Base-by-base conservation (phyloP, 2,797 vertebrate species). In the Gymnodraco acuticeps region DNA sequence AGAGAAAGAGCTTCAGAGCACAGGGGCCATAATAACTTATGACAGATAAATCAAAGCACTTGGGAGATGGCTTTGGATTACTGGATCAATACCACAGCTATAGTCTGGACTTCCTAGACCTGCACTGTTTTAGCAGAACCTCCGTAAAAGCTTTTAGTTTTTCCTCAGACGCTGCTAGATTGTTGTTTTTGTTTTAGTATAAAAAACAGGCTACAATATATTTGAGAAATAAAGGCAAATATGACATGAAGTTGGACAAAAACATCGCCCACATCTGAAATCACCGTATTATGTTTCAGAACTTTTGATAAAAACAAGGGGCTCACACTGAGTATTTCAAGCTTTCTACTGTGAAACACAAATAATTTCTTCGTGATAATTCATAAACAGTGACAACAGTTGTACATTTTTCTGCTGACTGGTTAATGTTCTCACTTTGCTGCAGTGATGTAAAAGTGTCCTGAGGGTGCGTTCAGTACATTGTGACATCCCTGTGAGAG, bases 1-100 rank as follows among this genome's bases (percentile, higher is more conserved):
- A 84, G 73, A 80, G 65, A 86, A 85, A 85, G 75, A 80, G 82
- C 88, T 86, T 90, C 85, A 82, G 76, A 86, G 78, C 78, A 73
- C 75, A 85, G 60, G 48, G 83, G 83, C 85, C 79, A 81, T 92
- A 90, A 93, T 92, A 78, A 88, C 91, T 93, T 89, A 89, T 93
- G 94, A 93, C 92, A 91, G 88, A 94, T 87, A 91, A 93, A 93
- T 92, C 90, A 90, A 83, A 82, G 85, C 79, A 84, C 88, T 89
- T 82, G 85, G 91, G 85, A 92, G 89, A 92, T 89, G 89, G 88
- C 83, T 88, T 89, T 27, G 76, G 87, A 89, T 85, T 86, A 87
- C 83, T 71, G 85, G 90, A 92, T 94, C 92, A 90, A 93, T 93
- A 94, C 23, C 73, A 81, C 65, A 73, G 77, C 68, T 66, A 27